A percentile compares a stretch with the other conserved stretches of the same genome.
Conservation (phyloP, 1,140 invertebrate genomes). For the Meloidogyne chitwoodi region DNA sequence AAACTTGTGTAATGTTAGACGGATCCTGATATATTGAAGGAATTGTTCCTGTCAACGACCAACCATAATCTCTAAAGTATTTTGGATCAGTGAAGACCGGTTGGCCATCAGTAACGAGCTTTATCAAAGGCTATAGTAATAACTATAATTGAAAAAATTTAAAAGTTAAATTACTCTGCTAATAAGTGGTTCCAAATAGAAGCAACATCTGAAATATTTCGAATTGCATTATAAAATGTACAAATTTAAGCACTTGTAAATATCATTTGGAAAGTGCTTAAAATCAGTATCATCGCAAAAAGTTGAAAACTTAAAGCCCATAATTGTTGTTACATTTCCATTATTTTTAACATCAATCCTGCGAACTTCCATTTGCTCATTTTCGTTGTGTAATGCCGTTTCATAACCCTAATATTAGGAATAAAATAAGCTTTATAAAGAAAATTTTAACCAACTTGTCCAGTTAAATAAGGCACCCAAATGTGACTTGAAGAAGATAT, state of each 20-base stretch:
- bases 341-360: slow-evolving; percentile 42
- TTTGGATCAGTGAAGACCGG: slow-evolving; percentile 59
- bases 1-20: slow-evolving; percentile 44
- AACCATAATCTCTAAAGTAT: slow-evolving; percentile 59
- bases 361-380: slow-evolving; percentile 53
- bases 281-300: slow-evolving; percentile 59
- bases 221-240: not conserved
- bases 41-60: slow-evolving; percentile 53
- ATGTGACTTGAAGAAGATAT: slow-evolving; percentile 51
- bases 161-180: slow-evolving; percentile 32
- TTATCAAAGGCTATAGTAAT: slow-evolving; percentile 45
- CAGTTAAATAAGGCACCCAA: slow-evolving; percentile 49
- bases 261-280: slow-evolving; percentile 53
- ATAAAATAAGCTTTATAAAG: not conserved
- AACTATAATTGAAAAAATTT: not conserved
- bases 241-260: slow-evolving; percentile 48
- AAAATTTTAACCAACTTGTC: slow-evolving; percentile 23
- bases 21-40: slow-evolving; percentile 49
- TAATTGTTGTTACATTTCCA: slow-evolving; percentile 53
- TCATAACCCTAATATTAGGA: slow-evolving; percentile 11
- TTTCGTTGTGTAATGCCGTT: slow-evolving; percentile 50
- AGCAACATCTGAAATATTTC: slow-evolving; percentile 40
- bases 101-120: slow-evolving; percentile 47
- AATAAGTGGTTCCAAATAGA: slow-evolving; percentile 51
- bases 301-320: slow-evolving; percentile 52